These are phyloP conservation scores for Scaptomyza graminum DNA, from an alignment of 1,140 invertebrate genomes.

Conservation along the genomic window DNA sequence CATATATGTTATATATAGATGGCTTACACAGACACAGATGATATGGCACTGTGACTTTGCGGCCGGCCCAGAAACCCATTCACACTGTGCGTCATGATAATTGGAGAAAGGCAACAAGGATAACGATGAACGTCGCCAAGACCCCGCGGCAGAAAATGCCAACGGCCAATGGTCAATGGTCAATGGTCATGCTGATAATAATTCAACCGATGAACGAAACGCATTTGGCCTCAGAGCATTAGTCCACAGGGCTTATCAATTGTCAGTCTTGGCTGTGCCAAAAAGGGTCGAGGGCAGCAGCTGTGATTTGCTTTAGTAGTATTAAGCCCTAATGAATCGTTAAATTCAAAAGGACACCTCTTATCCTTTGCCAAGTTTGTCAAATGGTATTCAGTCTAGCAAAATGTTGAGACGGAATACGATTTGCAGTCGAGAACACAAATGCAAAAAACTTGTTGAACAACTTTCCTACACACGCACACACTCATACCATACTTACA, in stretches of 20 bases:
- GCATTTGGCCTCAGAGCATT: conserved; percentile 30
- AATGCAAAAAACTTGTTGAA: conserved; percentile 74
- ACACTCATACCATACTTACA: conserved; percentile 4
- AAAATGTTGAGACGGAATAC: neutral
- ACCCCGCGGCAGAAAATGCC: conserved; percentile 33
- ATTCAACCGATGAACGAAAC: conserved; percentile 58
- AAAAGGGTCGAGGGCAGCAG: conserved; percentile 13
- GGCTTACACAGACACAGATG: conserved; percentile 24
- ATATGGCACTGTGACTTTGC: conserved; percentile 57
- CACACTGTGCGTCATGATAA: conserved; percentile 67
- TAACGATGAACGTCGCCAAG: conserved; percentile 26
- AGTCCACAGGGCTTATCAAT: conserved; percentile 70
- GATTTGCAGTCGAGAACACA: neutral
- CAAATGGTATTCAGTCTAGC: conserved; percentile 2
- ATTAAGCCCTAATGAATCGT: conserved; percentile 70
- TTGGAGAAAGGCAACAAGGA: conserved; percentile 60
- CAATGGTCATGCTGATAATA: conserved; percentile 77
- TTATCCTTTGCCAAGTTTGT: neutral
- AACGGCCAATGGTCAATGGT: conserved; percentile 51
- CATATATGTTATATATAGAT: neutral
- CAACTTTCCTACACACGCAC: conserved; percentile 32
- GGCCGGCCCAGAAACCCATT: conserved; percentile 39
- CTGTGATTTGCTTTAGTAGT: conserved; percentile 50
- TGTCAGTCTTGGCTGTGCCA: conserved; percentile 15
- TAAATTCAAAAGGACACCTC: conserved; percentile 44